These are phyloP conservation scores for Electrophaes corylata DNA, from an alignment of 2,888 invertebrate species.

Conservation along the genomic window DNA sequence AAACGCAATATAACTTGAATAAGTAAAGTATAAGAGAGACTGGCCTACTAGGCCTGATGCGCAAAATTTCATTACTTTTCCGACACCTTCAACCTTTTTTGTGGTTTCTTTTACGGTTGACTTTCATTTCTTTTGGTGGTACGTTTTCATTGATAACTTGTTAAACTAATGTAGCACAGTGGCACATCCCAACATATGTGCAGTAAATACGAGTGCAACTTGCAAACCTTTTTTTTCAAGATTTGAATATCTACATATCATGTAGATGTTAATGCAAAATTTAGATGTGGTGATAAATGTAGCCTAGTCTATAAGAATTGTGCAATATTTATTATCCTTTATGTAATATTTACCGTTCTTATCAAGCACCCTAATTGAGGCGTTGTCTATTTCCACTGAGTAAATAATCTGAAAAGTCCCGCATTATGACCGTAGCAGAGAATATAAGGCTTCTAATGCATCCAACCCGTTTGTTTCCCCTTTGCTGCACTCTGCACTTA, in stretches of 20 bases:
- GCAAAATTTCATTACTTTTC: conserved; percentile 11
- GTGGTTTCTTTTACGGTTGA: not conserved
- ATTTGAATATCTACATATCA: too few species aligned
- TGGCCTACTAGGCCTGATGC: not conserved
- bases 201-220: not conserved
- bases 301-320: too few species aligned
- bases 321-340: too few species aligned
- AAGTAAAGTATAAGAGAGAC: conserved; percentile 1
- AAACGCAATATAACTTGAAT: conserved; percentile 7
- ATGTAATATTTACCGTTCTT: too few species aligned
- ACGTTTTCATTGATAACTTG: not conserved
- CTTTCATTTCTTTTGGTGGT: conserved; percentile 6
- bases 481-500: conserved; percentile 35
- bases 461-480: conserved; percentile 31
- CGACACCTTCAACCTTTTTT: conserved; percentile 2
- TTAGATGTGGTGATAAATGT: too few species aligned
- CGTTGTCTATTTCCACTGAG: not conserved
- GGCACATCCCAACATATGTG: not conserved
- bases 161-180: not conserved
- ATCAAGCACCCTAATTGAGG: not conserved
- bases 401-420: not conserved
- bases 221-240: too few species aligned
- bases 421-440: conserved; percentile 13
- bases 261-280: too few species aligned
- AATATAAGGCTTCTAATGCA: conserved; percentile 30